These are phyloP conservation scores for Danio jaintianensis DNA, from an alignment of 2,797 vertebrate species.

Conservation along the genomic window DNA sequence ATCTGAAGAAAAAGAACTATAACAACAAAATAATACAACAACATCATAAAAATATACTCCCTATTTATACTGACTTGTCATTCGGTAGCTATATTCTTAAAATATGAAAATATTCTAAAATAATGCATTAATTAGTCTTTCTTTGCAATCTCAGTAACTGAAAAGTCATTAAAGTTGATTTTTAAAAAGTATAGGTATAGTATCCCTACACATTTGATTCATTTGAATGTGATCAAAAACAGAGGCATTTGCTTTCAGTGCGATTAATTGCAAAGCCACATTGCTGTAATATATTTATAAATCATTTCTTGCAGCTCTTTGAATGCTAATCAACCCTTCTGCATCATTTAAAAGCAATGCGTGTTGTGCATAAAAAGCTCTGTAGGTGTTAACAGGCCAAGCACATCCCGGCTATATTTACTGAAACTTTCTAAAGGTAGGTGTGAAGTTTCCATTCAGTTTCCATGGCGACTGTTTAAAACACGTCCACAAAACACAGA, in stretches of 20 bases:
- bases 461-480: slow-evolving; percentile 46
- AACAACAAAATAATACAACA: no score
- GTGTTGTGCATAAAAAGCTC: slow-evolving; percentile 7
- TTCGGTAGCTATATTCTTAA: no score
- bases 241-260: background rate
- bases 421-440: slow-evolving; percentile 44
- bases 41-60: background rate
- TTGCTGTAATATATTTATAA: background rate
- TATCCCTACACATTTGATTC: no score
- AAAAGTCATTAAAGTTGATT: background rate
- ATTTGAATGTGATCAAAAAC: background rate
- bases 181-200: no score
- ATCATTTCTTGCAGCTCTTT: background rate
- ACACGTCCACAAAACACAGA: slow-evolving; percentile 14
- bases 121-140: background rate
- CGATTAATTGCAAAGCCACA: slow-evolving; percentile 8
- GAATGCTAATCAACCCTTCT: background rate
- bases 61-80: background rate
- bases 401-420: slow-evolving; percentile 38
- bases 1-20: no score
- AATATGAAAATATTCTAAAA: background rate
- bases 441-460: slow-evolving; percentile 44
- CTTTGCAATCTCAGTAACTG: background rate
- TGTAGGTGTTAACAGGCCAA: slow-evolving; percentile 48
- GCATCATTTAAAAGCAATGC: slow-evolving; percentile 23